A percentile compares a stretch with the other conserved stretches of the same genome.
Evolutionary conservation across 2,113 vertebrate genomes (phyloP).

Genomic region (Semicossyphus pulcher): DNA sequence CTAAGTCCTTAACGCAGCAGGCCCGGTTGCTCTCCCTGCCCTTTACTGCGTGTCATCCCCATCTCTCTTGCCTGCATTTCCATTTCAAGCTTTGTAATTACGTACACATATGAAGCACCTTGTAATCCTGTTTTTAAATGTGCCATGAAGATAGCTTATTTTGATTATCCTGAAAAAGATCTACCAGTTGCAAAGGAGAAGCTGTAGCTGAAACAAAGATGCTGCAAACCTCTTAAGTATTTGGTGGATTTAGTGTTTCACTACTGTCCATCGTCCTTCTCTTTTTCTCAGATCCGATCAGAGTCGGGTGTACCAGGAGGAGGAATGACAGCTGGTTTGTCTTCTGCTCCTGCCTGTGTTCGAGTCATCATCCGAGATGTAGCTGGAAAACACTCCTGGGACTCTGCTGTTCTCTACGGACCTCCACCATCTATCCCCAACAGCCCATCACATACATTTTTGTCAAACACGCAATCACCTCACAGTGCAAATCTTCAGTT

Average conservation of each 20-base stretch:
- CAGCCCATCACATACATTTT: conserved; percentile 60
- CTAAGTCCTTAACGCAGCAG: too few species aligned
- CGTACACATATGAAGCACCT: too few species aligned
- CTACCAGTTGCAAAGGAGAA: neutral
- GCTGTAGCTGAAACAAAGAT: neutral
- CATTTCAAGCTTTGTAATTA: too few species aligned
- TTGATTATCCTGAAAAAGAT: neutral
- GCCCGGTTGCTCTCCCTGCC: too few species aligned
- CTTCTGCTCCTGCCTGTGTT: conserved; percentile 92
- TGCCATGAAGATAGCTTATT: too few species aligned
- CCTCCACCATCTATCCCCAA: conserved; percentile 82
- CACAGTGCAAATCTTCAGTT: conserved; percentile 46
- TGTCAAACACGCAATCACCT: conserved; percentile 51
- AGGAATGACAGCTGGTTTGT: conserved; percentile 93
- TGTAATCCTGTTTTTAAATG: too few species aligned
- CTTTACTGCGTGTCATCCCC: too few species aligned
- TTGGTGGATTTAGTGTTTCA: neutral
- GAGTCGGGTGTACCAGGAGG: conserved; percentile 93
- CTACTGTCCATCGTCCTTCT: conserved; percentile 3
- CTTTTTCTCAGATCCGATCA: conserved; percentile 90
- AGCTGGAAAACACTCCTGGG: conserved; percentile 98
- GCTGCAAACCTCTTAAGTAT: neutral
- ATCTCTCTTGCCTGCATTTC: too few species aligned
- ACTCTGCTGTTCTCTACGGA: conserved; percentile 95
- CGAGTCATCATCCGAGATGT: conserved; percentile 96